Conservation (phyloP, 2,888 invertebrate species). For the Coenonympha arcania region DNA sequence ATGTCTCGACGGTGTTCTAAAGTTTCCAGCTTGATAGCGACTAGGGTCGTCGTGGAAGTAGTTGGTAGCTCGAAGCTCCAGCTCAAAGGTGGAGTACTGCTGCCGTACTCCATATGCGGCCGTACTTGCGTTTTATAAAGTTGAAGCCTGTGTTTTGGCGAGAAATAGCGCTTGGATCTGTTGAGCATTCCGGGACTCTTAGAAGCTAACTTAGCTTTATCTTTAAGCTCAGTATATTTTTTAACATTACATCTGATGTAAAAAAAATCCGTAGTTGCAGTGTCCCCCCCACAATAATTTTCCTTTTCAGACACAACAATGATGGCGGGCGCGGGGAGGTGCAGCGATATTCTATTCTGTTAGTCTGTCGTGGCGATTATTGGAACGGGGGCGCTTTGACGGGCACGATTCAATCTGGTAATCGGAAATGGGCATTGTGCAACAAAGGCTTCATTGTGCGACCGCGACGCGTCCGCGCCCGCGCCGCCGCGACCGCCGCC, state of each 20-base stretch:
- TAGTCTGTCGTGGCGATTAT: constrained; percentile 39
- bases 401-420: constrained; percentile 70
- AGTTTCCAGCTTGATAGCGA: too few relatives aligned
- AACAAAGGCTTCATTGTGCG: constrained; percentile 66
- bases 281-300: neutral
- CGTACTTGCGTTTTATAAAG: too few relatives aligned
- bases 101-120: too few relatives aligned
- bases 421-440: constrained; percentile 73
- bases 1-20: too few relatives aligned
- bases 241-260: neutral
- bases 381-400: constrained; percentile 57
- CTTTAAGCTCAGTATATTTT: neutral
- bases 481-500: constrained; percentile 15
- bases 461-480: constrained; percentile 21
- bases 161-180: too few relatives aligned
- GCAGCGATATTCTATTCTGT: constrained; percentile 35
- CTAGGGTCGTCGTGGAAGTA: too few relatives aligned
- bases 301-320: constrained; percentile 6
- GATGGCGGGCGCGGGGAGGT: too few relatives aligned
- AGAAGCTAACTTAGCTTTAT: too few relatives aligned
- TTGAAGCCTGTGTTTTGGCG: too few relatives aligned
- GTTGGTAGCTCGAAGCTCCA: too few relatives aligned
- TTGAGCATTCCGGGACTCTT: too few relatives aligned
- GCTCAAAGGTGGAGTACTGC: too few relatives aligned
- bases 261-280: neutral